These are phyloP conservation scores for Megastigmus dorsalis DNA, from an alignment of 2,888 invertebrate species.

Conservation along the genomic window DNA sequence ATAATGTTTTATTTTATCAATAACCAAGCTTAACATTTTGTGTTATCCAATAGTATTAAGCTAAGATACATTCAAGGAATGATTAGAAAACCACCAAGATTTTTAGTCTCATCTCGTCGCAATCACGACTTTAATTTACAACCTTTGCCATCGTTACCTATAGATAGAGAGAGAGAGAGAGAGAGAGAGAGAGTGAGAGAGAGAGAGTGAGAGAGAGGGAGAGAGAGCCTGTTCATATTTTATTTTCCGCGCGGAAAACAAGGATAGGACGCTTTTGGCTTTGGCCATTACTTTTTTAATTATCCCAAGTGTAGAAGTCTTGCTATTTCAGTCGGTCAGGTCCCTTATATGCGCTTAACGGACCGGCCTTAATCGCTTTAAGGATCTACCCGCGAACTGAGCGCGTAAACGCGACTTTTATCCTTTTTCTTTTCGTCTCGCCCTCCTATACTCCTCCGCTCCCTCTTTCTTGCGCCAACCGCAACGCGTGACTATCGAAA, in stretches of 20 bases:
- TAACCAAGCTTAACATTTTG: too few relatives aligned
- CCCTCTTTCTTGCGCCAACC: too few relatives aligned
- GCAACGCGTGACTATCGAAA: too few relatives aligned
- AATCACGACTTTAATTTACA: constrained; percentile 39
- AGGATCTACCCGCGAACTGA: constrained; percentile 54
- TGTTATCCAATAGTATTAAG: too few relatives aligned
- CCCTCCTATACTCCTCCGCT: neutral
- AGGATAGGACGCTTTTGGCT: constrained; percentile 57
- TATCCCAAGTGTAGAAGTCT: constrained; percentile 52
- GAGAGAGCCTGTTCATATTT: constrained; percentile 28
- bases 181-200: constrained; percentile 2
- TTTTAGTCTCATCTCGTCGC: constrained; percentile 31
- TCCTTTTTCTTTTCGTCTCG: neutral
- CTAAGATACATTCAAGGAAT: too few relatives aligned
- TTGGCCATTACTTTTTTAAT: constrained; percentile 69
- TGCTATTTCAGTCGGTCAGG: too few relatives aligned
- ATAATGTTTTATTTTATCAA: too few relatives aligned
- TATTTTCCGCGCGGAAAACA: constrained; percentile 45
- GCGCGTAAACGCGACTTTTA: constrained; percentile 2
- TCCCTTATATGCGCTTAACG: constrained; percentile 63
- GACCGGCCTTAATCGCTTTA: constrained; percentile 66
- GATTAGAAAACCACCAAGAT: too few relatives aligned
- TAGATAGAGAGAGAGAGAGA: neutral
- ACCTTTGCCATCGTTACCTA: constrained; percentile 30
- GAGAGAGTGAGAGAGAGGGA: constrained; percentile 5